Percentiles rank a stretch among this genome's conserved stretches.
Evolutionary conservation across 2,113 vertebrate genomes (phyloP).

Genomic region (Lycaon pictus): DNA sequence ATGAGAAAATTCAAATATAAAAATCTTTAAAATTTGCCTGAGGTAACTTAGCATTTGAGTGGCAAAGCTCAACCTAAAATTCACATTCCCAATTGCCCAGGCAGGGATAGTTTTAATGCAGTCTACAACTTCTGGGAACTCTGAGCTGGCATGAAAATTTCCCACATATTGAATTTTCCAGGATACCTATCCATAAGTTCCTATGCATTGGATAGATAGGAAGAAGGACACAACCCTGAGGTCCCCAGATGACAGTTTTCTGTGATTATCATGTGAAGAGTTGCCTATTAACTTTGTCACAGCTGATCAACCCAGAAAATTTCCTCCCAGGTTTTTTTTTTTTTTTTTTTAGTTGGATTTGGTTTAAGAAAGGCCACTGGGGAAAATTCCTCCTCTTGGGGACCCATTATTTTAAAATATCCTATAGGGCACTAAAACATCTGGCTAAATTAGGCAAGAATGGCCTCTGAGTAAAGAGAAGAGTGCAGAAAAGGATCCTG

Average conservation of each 20-base stretch:
- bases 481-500: background rate
- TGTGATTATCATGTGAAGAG: background rate
- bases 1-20: background rate
- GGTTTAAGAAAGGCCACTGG: background rate
- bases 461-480: background rate
- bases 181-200: background rate
- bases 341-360: constrained; percentile 2
- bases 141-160: background rate
- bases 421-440: background rate
- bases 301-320: background rate
- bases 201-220: background rate
- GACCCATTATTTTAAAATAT: background rate
- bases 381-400: background rate
- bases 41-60: background rate
- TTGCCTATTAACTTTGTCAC: background rate
- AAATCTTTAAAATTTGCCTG: background rate
- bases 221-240: background rate
- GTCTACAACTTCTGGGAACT: background rate
- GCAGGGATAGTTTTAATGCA: too few relatives aligned
- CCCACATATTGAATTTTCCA: background rate
- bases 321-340: background rate
- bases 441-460: background rate
- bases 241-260: background rate
- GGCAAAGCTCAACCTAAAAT: background rate
- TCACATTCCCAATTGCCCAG: background rate